Base-by-base conservation (phyloP, 2,888 invertebrate species). In the Xestobium rufovillosum region DNA sequence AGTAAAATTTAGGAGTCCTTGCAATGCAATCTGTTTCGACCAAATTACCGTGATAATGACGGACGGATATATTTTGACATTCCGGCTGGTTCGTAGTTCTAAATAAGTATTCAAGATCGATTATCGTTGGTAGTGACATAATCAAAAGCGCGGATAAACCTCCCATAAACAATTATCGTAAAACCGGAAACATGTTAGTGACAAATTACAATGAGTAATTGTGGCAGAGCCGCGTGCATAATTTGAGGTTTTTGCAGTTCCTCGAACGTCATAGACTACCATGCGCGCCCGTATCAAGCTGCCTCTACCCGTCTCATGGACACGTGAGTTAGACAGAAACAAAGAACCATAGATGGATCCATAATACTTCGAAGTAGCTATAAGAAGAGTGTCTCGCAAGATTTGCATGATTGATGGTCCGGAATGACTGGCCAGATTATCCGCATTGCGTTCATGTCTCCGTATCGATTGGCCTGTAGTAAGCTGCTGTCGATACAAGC, bases 321-420 rank as follows among this genome's bases (percentile, higher is more conserved):
- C 6, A 19, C 23, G 23, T 19, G 23, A 8, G 37, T 34, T 38
- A 38, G 39, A 39, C 30, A 35, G 39, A 39, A 42, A 39, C 37
- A 41, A 41, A 41, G 37, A 36, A 6, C 29, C 34, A 38, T 30
- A 33, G 32, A 31, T 31, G 33, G 14, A 11, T 23, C 23, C 14
- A n/a, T 9, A 26, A 23, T 3, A 25, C 23, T 11, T 33, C 25
- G 31, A 36, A 39, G 30, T 36, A 23, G 26, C 38, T 39, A 38
- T 33, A 39, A 38, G 36, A 49, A 49, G 48, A 49, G 45, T 45
- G 44, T 44, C 53, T 53, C 48, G 47, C 44, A 52, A 55, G 56
- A 59, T 58, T 57, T 58, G 53, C 59, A 59, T 59, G 59, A 59
- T 59, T 59, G 59, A 59, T 59, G 58, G 54, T 52, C 47, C 47